Base-by-base conservation (phyloP, 2,113 vertebrate genomes). In the Heterochromis multidens region DNA sequence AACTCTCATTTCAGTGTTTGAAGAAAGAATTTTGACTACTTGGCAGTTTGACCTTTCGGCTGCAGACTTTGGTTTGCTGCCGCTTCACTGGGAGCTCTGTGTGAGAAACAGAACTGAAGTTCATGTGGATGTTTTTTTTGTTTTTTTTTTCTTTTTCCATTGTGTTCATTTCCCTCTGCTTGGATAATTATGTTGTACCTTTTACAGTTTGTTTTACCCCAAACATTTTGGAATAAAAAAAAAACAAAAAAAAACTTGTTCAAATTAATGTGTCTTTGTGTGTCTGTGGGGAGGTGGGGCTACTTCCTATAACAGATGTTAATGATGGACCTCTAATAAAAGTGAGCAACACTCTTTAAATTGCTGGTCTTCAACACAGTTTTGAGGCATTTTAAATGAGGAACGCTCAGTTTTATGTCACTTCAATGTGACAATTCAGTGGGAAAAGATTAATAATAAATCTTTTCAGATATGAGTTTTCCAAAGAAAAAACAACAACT, bases 171-270 rank as follows among this genome's bases (percentile, higher is more conserved):
- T 91, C 80, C 60, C 70, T 91, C 74, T 91, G 91, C 89, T 92
- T 90, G 85, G 63, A 92, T 85, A 84, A 54, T 91, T 95, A 58
- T 93, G 91, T 95, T 96, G 90, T 95, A 94, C 87, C 91, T 95
- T 96, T 96, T 95, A 94, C 94, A 93, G 82, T 94, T 96, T 94
- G 54, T 95, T 95, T 95, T 95, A 95, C 92, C 90, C 83, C 92
- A 83, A 91, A 90, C 82, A 76, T 95, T 96, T 95, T 95, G 94
- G 90, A 94, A 93, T 89, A 88, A 93, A 96, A 94, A 87, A 93
- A 84, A 35, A 4, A 31, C 3, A 31, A 88, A 95, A 91, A 87
- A 92, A 77, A 61, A 85, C 29, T 49, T 87, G 91, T 88, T 95
- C 81, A 88, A 76, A 91, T 86, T 21, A 46, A 49, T 62, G 25